These are phyloP conservation scores for Lagenorhynchus albirostris DNA, from an alignment of 2,113 vertebrate genomes.

Conservation along the genomic window DNA sequence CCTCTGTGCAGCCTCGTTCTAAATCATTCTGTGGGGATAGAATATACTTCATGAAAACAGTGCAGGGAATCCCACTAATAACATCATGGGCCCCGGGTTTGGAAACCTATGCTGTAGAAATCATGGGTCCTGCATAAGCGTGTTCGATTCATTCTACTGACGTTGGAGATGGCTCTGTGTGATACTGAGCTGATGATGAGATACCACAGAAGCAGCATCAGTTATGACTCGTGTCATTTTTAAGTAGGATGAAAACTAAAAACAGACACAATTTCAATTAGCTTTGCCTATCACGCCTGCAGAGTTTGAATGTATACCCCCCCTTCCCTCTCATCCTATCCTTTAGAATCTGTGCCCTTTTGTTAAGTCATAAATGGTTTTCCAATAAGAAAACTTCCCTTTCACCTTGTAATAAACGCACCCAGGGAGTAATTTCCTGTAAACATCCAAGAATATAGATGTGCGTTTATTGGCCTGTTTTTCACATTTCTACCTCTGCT, in stretches of 20 bases:
- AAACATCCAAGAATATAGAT: neutral
- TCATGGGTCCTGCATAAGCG: fast-evolving
- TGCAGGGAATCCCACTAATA: no score
- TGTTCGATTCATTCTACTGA: neutral
- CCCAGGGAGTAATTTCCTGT: neutral
- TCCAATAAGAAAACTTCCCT: neutral
- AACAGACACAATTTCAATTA: neutral
- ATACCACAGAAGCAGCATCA: fast-evolving
- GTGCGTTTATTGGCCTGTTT: neutral
- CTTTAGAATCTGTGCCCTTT: neutral
- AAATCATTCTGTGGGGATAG: neutral
- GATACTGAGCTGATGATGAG: neutral
- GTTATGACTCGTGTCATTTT: neutral
- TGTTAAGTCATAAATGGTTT: neutral
- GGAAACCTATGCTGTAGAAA: neutral
- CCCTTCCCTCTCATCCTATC: neutral
- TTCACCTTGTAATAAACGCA: fast-evolving
- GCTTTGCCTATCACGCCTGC: fast-evolving
- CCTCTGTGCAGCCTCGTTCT: neutral
- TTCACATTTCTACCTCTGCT: neutral
- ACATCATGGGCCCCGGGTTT: fast-evolving
- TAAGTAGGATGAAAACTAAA: neutral
- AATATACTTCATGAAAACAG: no score
- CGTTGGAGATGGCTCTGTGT: neutral
- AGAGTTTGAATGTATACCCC: neutral